Percentiles rank a stretch among this genome's conserved stretches.
Evolutionary conservation across 1,140 invertebrate genomes (phyloP).

Genomic region (Eupristina koningsbergeri): DNA sequence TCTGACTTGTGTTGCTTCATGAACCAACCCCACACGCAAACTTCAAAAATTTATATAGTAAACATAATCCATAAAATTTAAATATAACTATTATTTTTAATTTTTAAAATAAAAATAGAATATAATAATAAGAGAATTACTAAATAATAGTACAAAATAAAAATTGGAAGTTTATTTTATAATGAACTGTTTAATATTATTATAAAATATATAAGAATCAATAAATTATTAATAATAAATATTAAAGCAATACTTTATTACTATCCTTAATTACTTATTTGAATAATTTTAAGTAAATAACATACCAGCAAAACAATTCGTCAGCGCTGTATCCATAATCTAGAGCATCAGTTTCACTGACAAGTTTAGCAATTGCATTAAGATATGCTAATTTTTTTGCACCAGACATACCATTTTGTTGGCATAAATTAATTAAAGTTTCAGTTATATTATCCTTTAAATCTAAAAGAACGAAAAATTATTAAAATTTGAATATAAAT

Average conservation of each 20-base stretch:
- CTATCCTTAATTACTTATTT: background rate
- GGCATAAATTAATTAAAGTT: constrained; percentile 77
- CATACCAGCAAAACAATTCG: constrained; percentile 89
- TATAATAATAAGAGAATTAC: too few relatives aligned
- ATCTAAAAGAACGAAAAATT: constrained; percentile 62
- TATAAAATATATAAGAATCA: too few relatives aligned
- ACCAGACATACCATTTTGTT: constrained; percentile 76
- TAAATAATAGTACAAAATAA: too few relatives aligned
- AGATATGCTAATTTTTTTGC: constrained; percentile 83
- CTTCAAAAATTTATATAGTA: constrained; percentile 75
- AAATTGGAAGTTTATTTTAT: background rate
- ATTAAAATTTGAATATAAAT: background rate
- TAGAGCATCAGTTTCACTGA: constrained; percentile 78
- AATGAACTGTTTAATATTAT: too few relatives aligned
- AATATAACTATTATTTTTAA: constrained; percentile 10
- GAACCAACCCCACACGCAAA: constrained; percentile 85
- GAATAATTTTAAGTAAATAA: background rate
- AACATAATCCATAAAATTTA: background rate
- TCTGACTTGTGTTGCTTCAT: constrained; percentile 90
- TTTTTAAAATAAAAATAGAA: constrained; percentile 11
- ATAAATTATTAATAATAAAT: too few relatives aligned
- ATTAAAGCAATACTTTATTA: too few relatives aligned
- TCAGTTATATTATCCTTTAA: constrained; percentile 77
- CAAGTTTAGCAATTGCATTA: constrained; percentile 86
- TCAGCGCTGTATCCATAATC: constrained; percentile 82